A percentile compares a stretch with the other conserved stretches of the same genome.
phyloP scores from a whole-genome alignment of 92 coral and sea anemone species.

The Zoanthus gigantus region DNA sequence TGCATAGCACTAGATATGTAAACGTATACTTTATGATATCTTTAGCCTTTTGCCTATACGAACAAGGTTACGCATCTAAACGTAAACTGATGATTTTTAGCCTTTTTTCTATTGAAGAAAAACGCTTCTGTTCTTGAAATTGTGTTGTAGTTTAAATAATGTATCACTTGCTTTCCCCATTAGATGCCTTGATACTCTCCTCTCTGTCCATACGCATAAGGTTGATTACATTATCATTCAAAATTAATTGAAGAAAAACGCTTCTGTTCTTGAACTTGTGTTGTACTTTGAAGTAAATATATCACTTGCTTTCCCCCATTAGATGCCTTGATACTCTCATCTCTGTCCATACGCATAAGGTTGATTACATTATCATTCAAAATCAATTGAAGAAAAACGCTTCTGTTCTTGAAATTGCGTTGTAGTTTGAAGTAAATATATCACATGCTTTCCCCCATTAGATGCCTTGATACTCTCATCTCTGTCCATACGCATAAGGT shows the following conservation, averaged over 20 bases:
- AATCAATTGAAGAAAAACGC: too few species aligned
- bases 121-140: background rate
- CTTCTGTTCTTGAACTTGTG: background rate
- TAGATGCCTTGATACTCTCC: constrained; percentile 90
- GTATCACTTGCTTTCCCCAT: background rate
- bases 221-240: too few species aligned
- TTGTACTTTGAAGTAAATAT: background rate
- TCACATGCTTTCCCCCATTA: constrained; percentile 13
- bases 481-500: background rate
- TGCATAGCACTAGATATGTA: too few species aligned
- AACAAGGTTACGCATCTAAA: too few species aligned
- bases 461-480: constrained; percentile 89
- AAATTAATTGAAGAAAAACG: too few species aligned
- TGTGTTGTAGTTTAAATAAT: background rate
- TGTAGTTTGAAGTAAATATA: background rate
- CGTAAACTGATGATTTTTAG: too few species aligned
- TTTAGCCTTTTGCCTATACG: too few species aligned
- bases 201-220: constrained; percentile 3
- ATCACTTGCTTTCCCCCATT: background rate
- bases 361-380: too few species aligned
- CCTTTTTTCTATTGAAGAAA: too few species aligned
- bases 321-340: constrained; percentile 92
- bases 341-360: background rate
- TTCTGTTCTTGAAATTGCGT: background rate
- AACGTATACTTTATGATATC: too few species aligned